A percentile compares a stretch with the other conserved stretches of the same genome.
Evolutionary conservation across 92 coral and sea anemone genomes (phyloP).

Genomic region (Heteractis magnifica): DNA sequence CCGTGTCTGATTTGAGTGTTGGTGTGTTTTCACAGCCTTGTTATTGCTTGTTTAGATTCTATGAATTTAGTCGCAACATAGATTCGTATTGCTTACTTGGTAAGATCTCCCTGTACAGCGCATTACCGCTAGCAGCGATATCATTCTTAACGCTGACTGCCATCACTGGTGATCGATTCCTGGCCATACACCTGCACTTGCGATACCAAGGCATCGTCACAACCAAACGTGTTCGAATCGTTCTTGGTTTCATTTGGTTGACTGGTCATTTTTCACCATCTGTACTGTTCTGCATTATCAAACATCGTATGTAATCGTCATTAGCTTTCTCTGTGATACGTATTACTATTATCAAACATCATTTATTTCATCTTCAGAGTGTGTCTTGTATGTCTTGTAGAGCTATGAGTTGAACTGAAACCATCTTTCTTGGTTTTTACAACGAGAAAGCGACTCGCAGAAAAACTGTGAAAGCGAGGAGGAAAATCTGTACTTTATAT

Average conservation of each 20-base stretch:
- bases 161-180: constrained; percentile 28
- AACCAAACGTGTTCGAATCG: not conserved
- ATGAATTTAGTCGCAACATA: not conserved
- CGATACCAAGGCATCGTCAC: constrained; percentile 25
- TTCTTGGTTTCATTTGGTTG: not conserved
- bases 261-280: not conserved
- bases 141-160: constrained; percentile 20
- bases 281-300: too few relatives aligned
- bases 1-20: not conserved
- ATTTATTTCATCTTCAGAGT: too few relatives aligned
- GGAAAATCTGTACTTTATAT: too few relatives aligned
- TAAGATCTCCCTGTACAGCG: not conserved
- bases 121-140: not conserved
- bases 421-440: too few relatives aligned
- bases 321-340: too few relatives aligned
- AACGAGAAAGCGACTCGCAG: too few relatives aligned
- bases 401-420: too few relatives aligned
- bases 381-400: too few relatives aligned
- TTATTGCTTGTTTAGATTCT: not conserved
- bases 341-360: too few relatives aligned
- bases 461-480: too few relatives aligned
- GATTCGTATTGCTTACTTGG: not conserved
- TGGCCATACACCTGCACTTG: constrained; percentile 22
- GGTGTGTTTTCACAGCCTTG: not conserved
- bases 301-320: too few relatives aligned